Evolutionary conservation across 1,140 invertebrate genomes (phyloP).

Genomic region (Druon quercuslanigerum): DNA sequence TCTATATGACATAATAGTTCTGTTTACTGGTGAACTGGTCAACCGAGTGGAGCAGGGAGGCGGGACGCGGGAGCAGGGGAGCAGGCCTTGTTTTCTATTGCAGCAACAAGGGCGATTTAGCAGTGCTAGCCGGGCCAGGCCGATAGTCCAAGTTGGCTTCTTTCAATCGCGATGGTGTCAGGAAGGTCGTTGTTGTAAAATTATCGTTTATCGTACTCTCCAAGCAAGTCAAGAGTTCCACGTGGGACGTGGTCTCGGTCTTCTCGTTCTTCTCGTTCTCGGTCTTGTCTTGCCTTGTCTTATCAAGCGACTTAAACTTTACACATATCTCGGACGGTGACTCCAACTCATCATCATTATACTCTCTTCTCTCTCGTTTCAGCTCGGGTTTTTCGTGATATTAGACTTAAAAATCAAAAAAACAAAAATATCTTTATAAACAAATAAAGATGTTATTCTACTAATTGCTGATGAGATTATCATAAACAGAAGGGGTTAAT

Average conservation of each 20-base stretch:
- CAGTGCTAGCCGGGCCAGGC: neutral
- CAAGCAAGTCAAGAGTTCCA: neutral
- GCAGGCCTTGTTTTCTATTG: constrained; percentile 25
- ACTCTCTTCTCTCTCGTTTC: no score
- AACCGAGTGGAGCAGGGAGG: neutral
- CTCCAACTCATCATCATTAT: neutral
- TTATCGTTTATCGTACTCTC: constrained; percentile 16
- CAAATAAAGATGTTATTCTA: no score
- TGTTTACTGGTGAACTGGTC: constrained; percentile 46
- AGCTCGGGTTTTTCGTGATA: no score
- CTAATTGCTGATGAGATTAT: no score
- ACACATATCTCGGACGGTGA: neutral
- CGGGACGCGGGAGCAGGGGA: no score
- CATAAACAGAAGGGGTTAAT: no score
- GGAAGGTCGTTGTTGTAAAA: neutral
- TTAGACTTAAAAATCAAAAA: no score
- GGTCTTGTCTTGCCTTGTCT: neutral
- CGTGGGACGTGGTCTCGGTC: neutral
- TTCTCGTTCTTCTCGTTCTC: no score
- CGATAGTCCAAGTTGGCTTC: constrained; percentile 18
- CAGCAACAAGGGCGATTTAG: constrained; percentile 25
- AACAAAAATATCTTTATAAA: no score
- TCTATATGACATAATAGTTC: constrained; percentile 47
- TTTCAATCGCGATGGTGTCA: constrained; percentile 7
- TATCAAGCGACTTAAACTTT: neutral